Percentiles rank a stretch among this genome's conserved stretches.
phyloP scores from a whole-genome alignment of 1,140 invertebrate genomes.

The Globodera rostochiensis region DNA sequence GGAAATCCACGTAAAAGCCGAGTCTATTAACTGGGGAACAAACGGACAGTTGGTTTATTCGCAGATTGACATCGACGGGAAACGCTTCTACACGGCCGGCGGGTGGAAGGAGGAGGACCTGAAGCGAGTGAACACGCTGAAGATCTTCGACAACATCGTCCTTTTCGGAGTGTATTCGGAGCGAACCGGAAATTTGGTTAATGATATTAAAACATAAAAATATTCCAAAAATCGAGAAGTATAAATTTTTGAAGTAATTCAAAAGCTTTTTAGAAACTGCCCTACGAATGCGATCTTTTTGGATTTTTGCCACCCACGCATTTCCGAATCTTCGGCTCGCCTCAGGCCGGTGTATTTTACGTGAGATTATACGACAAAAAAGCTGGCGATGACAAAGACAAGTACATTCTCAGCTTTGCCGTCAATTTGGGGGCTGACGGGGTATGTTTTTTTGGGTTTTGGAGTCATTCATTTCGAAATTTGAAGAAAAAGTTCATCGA shows the following conservation, averaged over 20 bases:
- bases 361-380: not conserved
- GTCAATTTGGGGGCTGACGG: not conserved
- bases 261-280: not conserved
- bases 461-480: too few relatives aligned
- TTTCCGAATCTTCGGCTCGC: not conserved
- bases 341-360: not conserved
- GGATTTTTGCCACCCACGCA: not conserved
- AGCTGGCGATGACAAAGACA: not conserved
- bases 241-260: too few relatives aligned
- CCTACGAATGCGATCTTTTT: slow-evolving; percentile 4
- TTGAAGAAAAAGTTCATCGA: not conserved
- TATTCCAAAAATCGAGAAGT: not conserved
- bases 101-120: slow-evolving; percentile 1
- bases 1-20: not conserved
- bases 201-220: not conserved
- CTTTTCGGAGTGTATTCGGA: not conserved
- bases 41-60: not conserved
- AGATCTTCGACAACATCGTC: not conserved
- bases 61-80: not conserved
- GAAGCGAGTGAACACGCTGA: not conserved
- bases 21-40: not conserved
- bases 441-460: not conserved
- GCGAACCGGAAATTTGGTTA: not conserved
- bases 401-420: not conserved
- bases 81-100: not conserved